Base-by-base conservation (phyloP, 2,888 invertebrate genomes). In the Ganaspis brasiliensis region DNA sequence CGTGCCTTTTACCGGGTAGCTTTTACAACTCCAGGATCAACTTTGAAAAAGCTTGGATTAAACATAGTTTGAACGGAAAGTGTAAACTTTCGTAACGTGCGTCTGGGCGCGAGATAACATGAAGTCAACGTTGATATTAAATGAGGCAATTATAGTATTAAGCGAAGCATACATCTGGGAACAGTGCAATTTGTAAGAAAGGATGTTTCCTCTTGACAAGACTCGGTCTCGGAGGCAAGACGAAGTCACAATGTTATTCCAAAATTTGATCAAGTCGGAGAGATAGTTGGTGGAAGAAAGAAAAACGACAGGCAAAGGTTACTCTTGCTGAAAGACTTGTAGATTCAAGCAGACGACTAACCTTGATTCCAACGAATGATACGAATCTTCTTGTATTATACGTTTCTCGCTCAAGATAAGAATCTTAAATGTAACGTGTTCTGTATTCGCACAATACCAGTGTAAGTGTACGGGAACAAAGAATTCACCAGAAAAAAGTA, bases 291-390 rank as follows among this genome's bases (percentile, higher is more conserved):
- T 24, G 1, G 6, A n/a, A 49, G 5, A 49, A 49, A 49, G 4
- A 14, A 12, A 52, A 45, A 14, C 35, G 35, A 63, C 21, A 40
- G 19, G 40, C 24, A 67, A 67, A 67, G 67, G 67, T 45, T 63
- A 59, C 37, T 37, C 40, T 45, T n/a, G 45, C 35, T 61, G 61
- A 45, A 67, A 67, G 24, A 12, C 37, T 19, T 63, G 63, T 21
- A 63, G 40, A 63, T 40, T 63, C 40, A 35, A 61, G 61, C 63
- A 72, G 78, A 77, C 78, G 77, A 77, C 79, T 79, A 79, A 81
- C 81, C 79, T 79, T 77, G 81, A 81, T 81, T 79, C 79, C 75
- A 73, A 73, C 35, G 37, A 67, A 74, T 73, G 81, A 81, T 81
- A 81, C 67, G 78, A 78, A 81, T 81, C 74, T 74, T 40, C 73